Percentiles rank a stretch among this genome's conserved stretches.
Evolutionary conservation across 2,888 invertebrate species (phyloP).

Genomic region (Drosophila helvetica): DNA sequence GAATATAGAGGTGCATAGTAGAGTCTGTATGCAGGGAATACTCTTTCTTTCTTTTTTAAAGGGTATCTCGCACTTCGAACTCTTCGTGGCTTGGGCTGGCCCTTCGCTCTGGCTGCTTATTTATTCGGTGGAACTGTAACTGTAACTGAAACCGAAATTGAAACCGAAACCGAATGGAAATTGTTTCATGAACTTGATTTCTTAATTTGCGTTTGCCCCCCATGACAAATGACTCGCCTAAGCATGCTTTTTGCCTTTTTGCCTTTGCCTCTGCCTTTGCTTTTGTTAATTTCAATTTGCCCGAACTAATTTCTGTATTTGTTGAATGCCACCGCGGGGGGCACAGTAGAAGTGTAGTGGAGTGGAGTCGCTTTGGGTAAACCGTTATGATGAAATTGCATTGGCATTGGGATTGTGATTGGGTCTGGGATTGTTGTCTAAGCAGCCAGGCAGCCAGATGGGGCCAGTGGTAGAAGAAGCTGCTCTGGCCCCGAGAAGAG

Average conservation of each 20-base stretch:
- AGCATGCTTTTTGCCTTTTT: conserved; percentile 13
- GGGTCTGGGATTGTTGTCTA: conserved; percentile 53
- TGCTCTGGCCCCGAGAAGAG: conserved; percentile 33
- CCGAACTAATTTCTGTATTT: conserved; percentile 69
- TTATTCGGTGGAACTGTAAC: conserved; percentile 14
- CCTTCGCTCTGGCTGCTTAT: background rate
- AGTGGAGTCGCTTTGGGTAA: conserved; percentile 30
- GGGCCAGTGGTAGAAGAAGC: conserved; percentile 37
- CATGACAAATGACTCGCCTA: conserved; percentile 43
- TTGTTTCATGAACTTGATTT: conserved; percentile 72
- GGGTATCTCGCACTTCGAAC: background rate
- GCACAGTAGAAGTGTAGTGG: conserved; percentile 6
- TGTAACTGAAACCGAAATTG: conserved; percentile 36
- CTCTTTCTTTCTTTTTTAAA: no score
- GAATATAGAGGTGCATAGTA: no score
- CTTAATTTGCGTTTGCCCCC: conserved; percentile 61
- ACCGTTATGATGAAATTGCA: conserved; percentile 76
- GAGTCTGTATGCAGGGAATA: no score
- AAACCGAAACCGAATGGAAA: conserved; percentile 37
- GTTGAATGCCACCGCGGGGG: conserved; percentile 35
- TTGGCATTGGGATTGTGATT: conserved; percentile 47
- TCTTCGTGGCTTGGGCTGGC: background rate
- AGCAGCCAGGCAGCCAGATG: conserved; percentile 41
- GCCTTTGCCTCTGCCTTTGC: background rate
- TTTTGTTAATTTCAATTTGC: conserved; percentile 62